Base-by-base conservation (phyloP, 2,113 vertebrate species). In the Ciconia stormi region DNA sequence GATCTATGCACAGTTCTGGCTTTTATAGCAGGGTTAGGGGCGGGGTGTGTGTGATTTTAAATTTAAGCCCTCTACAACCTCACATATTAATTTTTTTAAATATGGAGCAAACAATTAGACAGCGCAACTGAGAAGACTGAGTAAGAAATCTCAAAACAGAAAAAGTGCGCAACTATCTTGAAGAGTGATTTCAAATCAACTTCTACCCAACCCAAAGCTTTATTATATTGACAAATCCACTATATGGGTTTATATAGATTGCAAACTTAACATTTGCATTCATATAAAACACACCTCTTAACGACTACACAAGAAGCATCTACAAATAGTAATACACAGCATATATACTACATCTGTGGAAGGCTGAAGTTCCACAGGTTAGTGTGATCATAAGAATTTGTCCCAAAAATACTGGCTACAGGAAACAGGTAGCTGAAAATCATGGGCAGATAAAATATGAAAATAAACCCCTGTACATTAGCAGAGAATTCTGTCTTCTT, bases 311-410 rank as follows among this genome's bases (percentile, higher is more conserved):
- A 52, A 25, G 27, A 44, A 62, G 3, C 19, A 59, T 4, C 44
- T 53, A n/a, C 25, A 55, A 79, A 82, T 14, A 58, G 5, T 29
- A 50, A 74, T 18, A 49, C 7, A 30, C 0, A 7, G 25, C 29
- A 82, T 5, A 89, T 25, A 78, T 13, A 38, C 13, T 22, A 34
- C 7, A 62, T 29, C 47, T 38, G 16, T 42, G 21, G n/a, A 91
- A 74, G 27, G 88, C 13, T 30, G 16, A 52, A 36, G 19, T 40
- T 49, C 53, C 34, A n/a, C 17, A 81, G 69, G 13, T 50, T 42
- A 58, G 13, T 20, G 17, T 0, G 2, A 62, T 17, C 0, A 0
- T 30, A 69, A 50, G 65, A 85, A 16, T 38, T 70, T 26, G 17
- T 2, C 12, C 15, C 23, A 7, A 32, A 66, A 77, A 77, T 11